A percentile compares a stretch with the other conserved stretches of the same genome.
phyloP scores from a whole-genome alignment of 2,113 vertebrate genomes.

The Naja naja region DNA sequence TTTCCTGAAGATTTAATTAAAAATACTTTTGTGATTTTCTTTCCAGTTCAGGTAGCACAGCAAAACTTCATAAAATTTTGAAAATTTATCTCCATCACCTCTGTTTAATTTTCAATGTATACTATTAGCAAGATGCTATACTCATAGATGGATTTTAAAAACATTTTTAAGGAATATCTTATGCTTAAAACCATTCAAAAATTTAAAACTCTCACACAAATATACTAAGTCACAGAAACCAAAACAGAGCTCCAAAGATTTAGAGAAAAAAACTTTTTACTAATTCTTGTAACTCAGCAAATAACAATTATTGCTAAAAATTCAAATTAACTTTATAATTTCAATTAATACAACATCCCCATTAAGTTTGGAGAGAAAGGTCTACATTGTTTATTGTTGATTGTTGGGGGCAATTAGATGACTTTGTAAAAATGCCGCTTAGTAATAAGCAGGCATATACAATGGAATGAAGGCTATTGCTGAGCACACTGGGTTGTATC shows the following conservation, averaged over 20 bases:
- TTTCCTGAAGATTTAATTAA: background rate
- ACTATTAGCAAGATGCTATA: background rate
- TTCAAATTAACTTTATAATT: background rate
- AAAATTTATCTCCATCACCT: background rate
- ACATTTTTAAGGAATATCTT: background rate
- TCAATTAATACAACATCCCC: background rate
- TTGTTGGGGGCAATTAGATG: too few relatives aligned
- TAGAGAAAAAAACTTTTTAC: conserved; percentile 24
- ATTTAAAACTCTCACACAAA: background rate
- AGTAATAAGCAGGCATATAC: too few relatives aligned
- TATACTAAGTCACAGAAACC: background rate
- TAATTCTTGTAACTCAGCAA: background rate
- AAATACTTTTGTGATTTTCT: background rate
- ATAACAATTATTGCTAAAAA: background rate
- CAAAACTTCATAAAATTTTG: background rate
- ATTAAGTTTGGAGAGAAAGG: background rate
- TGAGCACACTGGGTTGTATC: too few relatives aligned
- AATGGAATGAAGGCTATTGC: too few relatives aligned
- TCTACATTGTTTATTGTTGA: too few relatives aligned
- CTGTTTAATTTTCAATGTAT: background rate
- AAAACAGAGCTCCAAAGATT: background rate
- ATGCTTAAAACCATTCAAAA: background rate
- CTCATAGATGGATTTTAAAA: background rate
- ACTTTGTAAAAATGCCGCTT: too few relatives aligned
- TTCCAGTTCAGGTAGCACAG: background rate